A percentile compares a stretch with the other conserved stretches of the same genome.
These are phyloP conservation scores for Sebastes kiyomatsui DNA, from an alignment of 2,797 vertebrate genomes.

Conservation along the genomic window DNA sequence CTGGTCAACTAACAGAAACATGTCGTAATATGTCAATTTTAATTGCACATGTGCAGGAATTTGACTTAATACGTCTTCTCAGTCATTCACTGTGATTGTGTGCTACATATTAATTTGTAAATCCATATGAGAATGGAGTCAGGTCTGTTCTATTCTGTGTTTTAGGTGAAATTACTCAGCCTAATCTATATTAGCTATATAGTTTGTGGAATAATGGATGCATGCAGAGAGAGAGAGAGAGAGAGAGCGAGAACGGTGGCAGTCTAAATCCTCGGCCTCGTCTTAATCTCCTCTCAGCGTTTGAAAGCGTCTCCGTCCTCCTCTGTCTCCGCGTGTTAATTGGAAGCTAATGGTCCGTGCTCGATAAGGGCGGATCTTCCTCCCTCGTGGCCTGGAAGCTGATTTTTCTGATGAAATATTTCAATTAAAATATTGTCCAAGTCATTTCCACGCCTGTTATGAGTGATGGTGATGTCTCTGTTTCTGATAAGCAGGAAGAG, in stretches of 20 bases:
- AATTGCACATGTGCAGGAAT: background rate
- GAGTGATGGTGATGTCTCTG: slow-evolving; percentile 10
- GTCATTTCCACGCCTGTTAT: slow-evolving; percentile 53
- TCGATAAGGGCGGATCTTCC: slow-evolving; percentile 47
- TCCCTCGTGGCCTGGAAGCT: slow-evolving; percentile 40
- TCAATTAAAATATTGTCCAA: slow-evolving; percentile 64
- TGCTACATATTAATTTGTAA: slow-evolving; percentile 9
- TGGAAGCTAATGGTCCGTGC: slow-evolving; percentile 52
- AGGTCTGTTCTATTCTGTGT: background rate
- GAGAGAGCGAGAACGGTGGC: background rate
- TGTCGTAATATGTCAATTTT: background rate
- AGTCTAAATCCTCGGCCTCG: slow-evolving; percentile 26
- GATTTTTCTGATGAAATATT: slow-evolving; percentile 64
- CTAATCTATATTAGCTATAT: slow-evolving; percentile 44
- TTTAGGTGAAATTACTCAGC: slow-evolving; percentile 14
- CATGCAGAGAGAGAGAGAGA: too few relatives aligned
- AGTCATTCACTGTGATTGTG: background rate
- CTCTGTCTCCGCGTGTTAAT: slow-evolving; percentile 50
- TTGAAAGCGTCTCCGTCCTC: slow-evolving; percentile 11
- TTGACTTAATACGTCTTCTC: background rate
- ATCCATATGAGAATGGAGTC: background rate
- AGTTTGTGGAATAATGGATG: slow-evolving; percentile 29
- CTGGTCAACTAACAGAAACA: background rate
- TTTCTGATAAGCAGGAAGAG: background rate
- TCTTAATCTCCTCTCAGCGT: slow-evolving; percentile 34